Evolutionary conservation across 2,113 vertebrate species (phyloP), one percentile per base, ranked within the genome.

Genomic region (Aythya baeri): DNA sequence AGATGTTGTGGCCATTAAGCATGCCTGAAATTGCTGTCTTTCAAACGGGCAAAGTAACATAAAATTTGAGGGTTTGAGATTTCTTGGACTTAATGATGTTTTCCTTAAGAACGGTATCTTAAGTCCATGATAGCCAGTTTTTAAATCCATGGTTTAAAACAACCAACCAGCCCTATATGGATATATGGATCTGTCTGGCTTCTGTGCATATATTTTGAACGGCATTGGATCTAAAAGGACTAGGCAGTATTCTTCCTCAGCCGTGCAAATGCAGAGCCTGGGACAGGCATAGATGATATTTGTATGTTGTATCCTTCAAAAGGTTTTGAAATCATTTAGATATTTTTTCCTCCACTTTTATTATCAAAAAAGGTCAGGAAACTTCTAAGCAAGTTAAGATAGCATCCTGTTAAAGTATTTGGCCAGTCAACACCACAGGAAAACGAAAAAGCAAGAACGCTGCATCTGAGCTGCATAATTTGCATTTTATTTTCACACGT

Each of bases 401-500:
- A 83, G 13, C 21, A 65, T 83, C 38, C 43, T 67, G 9, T 55
- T 93, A 52, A 75, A 72, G 26, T 72, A 44, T 81, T 81, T 88
- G 75, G 46, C 63, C 58, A 61, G 34, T 81, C 68, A 54, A 81
- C 15, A 3, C 58, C 75, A 50, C 20, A 83, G 82, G 46, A 88
- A 88, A 93, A 81, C 27, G 16, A 9, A 4, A 59, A 88, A 73
- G 36, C 55, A 55, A 63, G 82, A 76, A 73, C 44, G 5, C 58
- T 76, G n/a, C 54, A 38, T 86, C n/a, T 70, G 58, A 84, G 83
- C 54, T 87, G 54, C 36, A 27, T 83, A 43, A 89, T 91, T 92
- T 93, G 81, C 71, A 63, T 55, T 62, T 93, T 84, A 66, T 84
- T 93, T 90, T 89, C 83, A 87, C 58, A 82, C 62, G 17, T 76